Percentiles rank a stretch among this genome's conserved stretches.
Evolutionary conservation across 1,140 invertebrate genomes (phyloP).

Genomic region (Drosophila lini): DNA sequence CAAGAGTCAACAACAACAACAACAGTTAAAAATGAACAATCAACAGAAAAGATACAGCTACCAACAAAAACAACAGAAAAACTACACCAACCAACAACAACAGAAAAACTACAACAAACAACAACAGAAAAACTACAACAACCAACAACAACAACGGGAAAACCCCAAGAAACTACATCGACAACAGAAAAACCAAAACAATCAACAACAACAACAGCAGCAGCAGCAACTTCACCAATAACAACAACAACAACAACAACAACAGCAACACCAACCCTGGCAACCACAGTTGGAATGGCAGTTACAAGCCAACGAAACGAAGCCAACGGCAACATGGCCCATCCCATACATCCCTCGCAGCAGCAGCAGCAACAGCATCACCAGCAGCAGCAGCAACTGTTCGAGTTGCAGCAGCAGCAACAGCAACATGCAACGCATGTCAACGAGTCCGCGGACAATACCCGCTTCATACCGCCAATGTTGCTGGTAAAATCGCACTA

Average conservation of each 20-base stretch:
- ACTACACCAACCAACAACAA: neutral
- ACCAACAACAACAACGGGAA: neutral
- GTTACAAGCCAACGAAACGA: neutral
- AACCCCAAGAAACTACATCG: too few relatives aligned
- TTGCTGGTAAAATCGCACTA: constrained; percentile 82
- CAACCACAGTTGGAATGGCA: constrained; percentile 6
- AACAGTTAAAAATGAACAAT: neutral
- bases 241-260: constrained; percentile 13
- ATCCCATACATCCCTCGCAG: constrained; percentile 37
- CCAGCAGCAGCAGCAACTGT: constrained; percentile 23
- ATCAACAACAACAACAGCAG: neutral
- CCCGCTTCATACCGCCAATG: constrained; percentile 84
- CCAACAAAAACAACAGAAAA: neutral
- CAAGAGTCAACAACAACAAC: constrained; percentile 8
- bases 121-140: neutral
- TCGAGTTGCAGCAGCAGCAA: constrained; percentile 22
- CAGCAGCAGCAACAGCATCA: constrained; percentile 23
- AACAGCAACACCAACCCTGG: constrained; percentile 2
- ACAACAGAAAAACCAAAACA: neutral
- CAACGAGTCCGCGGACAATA: constrained; percentile 76
- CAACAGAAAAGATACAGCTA: neutral
- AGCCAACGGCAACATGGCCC: constrained; percentile 12
- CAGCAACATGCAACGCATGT: constrained; percentile 52
- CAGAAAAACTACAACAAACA: neutral
- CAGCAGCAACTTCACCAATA: neutral